Percentiles rank a stretch among this genome's conserved stretches.
Conservation (phyloP, 2,113 vertebrate genomes). For the Jacana jacana region DNA sequence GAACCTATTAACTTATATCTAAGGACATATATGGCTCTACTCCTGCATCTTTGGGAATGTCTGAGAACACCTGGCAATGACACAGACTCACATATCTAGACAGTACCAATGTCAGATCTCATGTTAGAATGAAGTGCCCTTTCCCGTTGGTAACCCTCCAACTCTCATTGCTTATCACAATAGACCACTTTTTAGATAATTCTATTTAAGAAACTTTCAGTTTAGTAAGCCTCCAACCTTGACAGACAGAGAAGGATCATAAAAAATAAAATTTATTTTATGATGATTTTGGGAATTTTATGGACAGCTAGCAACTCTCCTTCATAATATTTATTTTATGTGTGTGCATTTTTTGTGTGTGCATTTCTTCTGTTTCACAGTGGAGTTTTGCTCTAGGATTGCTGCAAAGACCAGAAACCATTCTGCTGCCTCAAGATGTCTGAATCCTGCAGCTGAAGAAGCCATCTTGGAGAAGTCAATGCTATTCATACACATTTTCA, state of each 20-base stretch:
- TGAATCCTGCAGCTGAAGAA: not conserved
- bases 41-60: not conserved
- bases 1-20: not conserved
- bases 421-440: not conserved
- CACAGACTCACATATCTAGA: not conserved
- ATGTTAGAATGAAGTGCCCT: not conserved
- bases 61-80: not conserved
- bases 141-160: not conserved
- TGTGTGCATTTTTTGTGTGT: not conserved
- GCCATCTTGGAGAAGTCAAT: no score
- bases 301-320: not conserved
- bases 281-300: not conserved
- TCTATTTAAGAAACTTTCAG: not conserved
- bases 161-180: not conserved
- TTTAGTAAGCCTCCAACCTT: not conserved
- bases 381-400: not conserved
- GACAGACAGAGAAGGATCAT: not conserved
- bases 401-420: not conserved
- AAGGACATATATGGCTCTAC: not conserved
- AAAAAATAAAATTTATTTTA: not conserved
- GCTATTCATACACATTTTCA: not conserved
- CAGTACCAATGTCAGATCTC: not conserved
- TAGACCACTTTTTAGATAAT: not conserved
- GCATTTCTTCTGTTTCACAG: not conserved
- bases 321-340: not conserved